phyloP scores from a whole-genome alignment of 2,888 invertebrate genomes.

The Marasmarcha lunaedactyla region DNA sequence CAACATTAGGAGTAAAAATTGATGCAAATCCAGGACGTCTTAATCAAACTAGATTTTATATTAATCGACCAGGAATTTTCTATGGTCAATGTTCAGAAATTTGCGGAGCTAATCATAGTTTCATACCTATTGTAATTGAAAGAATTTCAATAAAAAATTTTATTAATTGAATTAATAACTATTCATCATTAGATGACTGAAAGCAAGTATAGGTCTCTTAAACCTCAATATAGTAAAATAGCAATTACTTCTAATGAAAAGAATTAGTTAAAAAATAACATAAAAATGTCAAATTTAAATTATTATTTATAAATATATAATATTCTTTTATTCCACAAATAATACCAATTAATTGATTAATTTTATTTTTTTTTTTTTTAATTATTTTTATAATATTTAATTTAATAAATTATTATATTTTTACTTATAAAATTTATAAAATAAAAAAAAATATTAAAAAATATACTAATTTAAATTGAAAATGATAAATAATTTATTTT shows the following conservation, averaged over 20 bases:
- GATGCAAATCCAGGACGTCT: constrained; percentile 75
- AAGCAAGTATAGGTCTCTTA: constrained; percentile 79
- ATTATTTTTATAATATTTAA: constrained; percentile 43
- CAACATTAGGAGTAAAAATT: constrained; percentile 73
- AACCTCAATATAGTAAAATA: constrained; percentile 74
- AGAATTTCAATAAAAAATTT: constrained; percentile 63
- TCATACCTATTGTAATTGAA: constrained; percentile 82
- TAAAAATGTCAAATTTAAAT: constrained; percentile 77
- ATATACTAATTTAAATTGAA: constrained; percentile 48
- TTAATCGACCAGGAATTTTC: constrained; percentile 74
- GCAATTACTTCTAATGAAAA: constrained; percentile 74
- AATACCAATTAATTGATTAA: constrained; percentile 71
- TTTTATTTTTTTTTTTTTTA: constrained; percentile 48
- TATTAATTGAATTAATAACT: constrained; percentile 70
- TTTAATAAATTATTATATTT: constrained; percentile 63
- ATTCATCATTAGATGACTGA: constrained; percentile 74
- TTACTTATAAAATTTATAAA: constrained; percentile 27
- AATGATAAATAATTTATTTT: constrained; percentile 78
- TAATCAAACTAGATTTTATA: constrained; percentile 73
- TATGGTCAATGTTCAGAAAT: constrained; percentile 86
- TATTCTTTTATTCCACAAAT: constrained; percentile 79
- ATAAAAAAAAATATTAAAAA: constrained; percentile 26
- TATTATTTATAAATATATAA: constrained; percentile 60
- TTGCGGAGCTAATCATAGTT: constrained; percentile 83
- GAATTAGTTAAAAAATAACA: constrained; percentile 68